Base-by-base conservation (phyloP, 2,797 vertebrate species). In the Epinephelus awoara region DNA sequence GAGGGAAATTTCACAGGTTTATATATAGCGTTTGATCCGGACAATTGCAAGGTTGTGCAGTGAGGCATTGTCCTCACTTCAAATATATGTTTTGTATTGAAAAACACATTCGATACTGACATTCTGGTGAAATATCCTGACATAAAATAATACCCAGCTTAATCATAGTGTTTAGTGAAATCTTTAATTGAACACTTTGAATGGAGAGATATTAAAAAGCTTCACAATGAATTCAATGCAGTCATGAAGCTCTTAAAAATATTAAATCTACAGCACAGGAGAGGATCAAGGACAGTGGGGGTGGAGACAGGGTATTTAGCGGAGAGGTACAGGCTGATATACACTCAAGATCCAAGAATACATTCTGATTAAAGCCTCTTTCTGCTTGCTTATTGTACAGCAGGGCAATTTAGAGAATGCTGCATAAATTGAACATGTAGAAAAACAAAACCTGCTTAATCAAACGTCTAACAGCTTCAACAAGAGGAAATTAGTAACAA, bases 381-480 rank as follows among this genome's bases (percentile, higher is more conserved):
- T 52, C 18, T 57, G 11, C 19, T 55, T 61, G 6, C 29, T 29
- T 55, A 64, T 54, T 54, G 38, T 40, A 49, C 55, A 61, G 52
- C 52, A 18, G 9, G 0, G 15, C 29, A 42, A 38, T 63, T 17
- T 17, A 34, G 25, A 64, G 74, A 56, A 68, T 52, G 47, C 52
- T 70, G 38, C 0, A 1, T 27, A 56, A 75, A 69, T n/a, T 55
- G 15, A 78, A 71, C 18, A 42, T 6, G 27, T 14, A 25, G 11
- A 62, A 47, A 42, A 64, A 57, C 14, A 64, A 55, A 73, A 66
- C 46, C 58, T 68, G 54, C 56, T 73, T 83, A 82, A 82, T 78
- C 23, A 79, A 63, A 77, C 14, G 47, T 62, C 69, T 12, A 64
- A 72, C 70, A 58, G 34, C 42, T 7, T 51, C 51, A 46, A 47